These are phyloP conservation scores for Tenodera sinensis DNA, from an alignment of 2,888 invertebrate species.

Conservation along the genomic window DNA sequence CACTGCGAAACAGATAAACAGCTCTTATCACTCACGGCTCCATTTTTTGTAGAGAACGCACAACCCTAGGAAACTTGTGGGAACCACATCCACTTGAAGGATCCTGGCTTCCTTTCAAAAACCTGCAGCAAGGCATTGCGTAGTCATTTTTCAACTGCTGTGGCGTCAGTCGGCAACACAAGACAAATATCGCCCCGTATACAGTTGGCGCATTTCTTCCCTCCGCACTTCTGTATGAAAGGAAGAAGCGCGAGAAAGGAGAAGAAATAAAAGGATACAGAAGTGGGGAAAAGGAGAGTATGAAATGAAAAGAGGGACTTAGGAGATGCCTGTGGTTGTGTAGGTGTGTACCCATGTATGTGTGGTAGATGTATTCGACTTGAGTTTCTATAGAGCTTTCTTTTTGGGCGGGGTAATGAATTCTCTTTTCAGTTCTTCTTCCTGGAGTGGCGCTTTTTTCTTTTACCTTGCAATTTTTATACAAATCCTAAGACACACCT, in stretches of 20 bases:
- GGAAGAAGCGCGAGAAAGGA: not conserved
- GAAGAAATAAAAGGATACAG: not conserved
- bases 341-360: not conserved
- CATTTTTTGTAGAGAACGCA: not conserved
- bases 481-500: not conserved
- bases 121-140: not conserved
- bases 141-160: not conserved
- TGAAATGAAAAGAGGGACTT: not conserved
- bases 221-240: not conserved
- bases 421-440: not conserved
- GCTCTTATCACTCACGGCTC: not conserved
- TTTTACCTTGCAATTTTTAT: not conserved
- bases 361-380: not conserved
- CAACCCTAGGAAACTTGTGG: not conserved
- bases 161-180: not conserved
- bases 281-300: not conserved
- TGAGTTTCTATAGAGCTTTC: not conserved
- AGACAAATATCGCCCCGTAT: not conserved
- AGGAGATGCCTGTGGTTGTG: not conserved
- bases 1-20: not conserved
- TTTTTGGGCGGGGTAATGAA: not conserved
- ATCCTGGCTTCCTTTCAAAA: not conserved
- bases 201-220: not conserved
- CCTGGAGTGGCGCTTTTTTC: not conserved
- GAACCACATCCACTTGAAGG: not conserved